A percentile compares a stretch with the other conserved stretches of the same genome.
phyloP scores from a whole-genome alignment of 2,888 invertebrate species.

The Gandaritis pyraliata region DNA sequence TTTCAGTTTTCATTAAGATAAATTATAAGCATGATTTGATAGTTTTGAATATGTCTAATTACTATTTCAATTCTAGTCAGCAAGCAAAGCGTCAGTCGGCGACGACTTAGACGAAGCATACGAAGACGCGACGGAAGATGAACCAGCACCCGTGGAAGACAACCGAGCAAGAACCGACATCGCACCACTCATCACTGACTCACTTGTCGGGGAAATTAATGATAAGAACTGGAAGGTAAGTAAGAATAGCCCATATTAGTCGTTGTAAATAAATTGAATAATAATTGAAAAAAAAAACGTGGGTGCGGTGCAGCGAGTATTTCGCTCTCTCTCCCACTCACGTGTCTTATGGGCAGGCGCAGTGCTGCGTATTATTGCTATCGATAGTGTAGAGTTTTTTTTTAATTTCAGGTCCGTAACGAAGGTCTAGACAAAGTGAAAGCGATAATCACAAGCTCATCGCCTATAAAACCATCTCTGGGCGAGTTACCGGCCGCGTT shows the following conservation, averaged over 20 bases:
- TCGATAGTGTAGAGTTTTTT: too few species aligned
- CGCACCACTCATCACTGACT: conserved; percentile 91
- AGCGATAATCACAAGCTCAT: conserved; percentile 89
- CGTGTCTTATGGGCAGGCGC: too few species aligned
- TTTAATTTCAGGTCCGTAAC: conserved; percentile 83
- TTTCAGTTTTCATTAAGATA: too few species aligned
- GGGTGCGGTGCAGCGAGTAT: too few species aligned
- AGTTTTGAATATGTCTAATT: too few species aligned
- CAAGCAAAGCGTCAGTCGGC: conserved; percentile 81
- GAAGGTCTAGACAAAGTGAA: conserved; percentile 90
- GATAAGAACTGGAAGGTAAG: conserved; percentile 97
- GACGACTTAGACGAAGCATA: conserved; percentile 73
- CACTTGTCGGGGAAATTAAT: conserved; percentile 90
- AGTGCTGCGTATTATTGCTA: too few species aligned
- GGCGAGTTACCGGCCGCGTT: conserved; percentile 94
- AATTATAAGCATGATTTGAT: too few species aligned
- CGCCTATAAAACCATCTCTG: conserved; percentile 92
- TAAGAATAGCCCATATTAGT: too few species aligned
- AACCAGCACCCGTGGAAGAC: conserved; percentile 86
- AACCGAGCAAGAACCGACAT: conserved; percentile 91
- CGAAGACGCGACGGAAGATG: conserved; percentile 78
- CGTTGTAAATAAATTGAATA: too few species aligned
- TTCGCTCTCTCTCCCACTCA: too few species aligned
- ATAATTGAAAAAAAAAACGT: too few species aligned
- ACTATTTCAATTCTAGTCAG: conserved; percentile 62